Base-by-base conservation (phyloP, 1,140 invertebrate genomes). In the Liolophura sinensis region DNA sequence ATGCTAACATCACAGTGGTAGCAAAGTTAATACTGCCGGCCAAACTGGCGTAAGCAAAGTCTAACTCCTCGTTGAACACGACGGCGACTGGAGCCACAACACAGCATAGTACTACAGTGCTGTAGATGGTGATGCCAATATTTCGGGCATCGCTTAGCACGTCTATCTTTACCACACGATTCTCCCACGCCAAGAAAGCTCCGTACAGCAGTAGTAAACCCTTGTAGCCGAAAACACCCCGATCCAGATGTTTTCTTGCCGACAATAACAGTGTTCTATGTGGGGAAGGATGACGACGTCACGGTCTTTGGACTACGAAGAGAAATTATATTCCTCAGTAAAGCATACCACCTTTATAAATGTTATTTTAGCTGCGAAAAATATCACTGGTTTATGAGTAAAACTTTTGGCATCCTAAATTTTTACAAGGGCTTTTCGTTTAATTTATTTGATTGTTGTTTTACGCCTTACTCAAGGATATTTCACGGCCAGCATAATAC, bases 111-210 rank as follows among this genome's bases (percentile, higher is more conserved):
- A 84, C 93, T 55, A 96, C 95, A 59, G 98, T 95, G 83, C 98
- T 99, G 86, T 98, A 99, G 77, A 99, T 97, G 70, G 94, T 94
- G 93, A 99, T 95, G 69, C 95, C 95, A 14, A 98, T 95, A 81
- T 97, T 95, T 74, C 95, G 89, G 0, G 94, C 96, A 85, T 99
- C 97, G 85, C 89, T 88, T 25, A 89, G 74, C n/a, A 70, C 40
- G 49, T 64, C 67, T n/a, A 78, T 90, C 87, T 98, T 98, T 46
- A 98, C 90, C 56, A 94, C 96, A 54, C 96, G 87, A 0, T 96
- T 98, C 85, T 99, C 97, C 78, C 98, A 99, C 0, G 96, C 93
- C 65, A 99, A 84, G 83, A 99, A 98, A 4, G 98, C 86, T 1
- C 97, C 97, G 81, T 98, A 97, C 0, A 98, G 90, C 49, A 99